Evolutionary conservation across 2,888 invertebrate species (phyloP), one percentile per base, ranked within the genome.

Genomic region (Drosophila monieri): DNA sequence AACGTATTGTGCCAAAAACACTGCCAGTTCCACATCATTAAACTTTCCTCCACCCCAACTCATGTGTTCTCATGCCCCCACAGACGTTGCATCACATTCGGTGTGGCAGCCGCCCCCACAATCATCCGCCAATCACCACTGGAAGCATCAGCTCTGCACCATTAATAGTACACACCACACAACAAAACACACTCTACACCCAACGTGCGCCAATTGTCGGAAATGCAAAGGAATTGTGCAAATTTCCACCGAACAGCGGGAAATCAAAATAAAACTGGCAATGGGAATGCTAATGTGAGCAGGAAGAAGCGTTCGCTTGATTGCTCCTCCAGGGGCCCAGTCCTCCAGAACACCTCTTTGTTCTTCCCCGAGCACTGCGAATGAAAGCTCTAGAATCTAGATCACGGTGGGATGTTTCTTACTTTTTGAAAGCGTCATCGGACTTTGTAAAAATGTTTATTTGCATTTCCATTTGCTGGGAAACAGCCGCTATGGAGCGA

Each of bases 191-290:
- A 14, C 3, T 2, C 14, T 32, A 32, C 10, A 12, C 49, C 64
- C 71, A 84, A 74, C 77, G 80, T 84, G 77, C 56, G 69, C 77
- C 74, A 70, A 77, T 74, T 77, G 79, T 62, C 67, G 57, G 57
- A 60, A 71, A 62, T 57, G 62, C 62, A 69, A 58, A 58, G 46
- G 43, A 69, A 69, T 57, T 57, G 69, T 54, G 49, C 18, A 65
- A 68, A 59, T 68, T 68, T 68, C 46, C 60, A 51, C 51, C 35
- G 60, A 71, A 43, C 25, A 60, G 62, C 21, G 46, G 35, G 23
- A 61, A 71, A 59, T 68, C 57, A 49, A 53, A 55, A 44, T 6
- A 32, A 18, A 35, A 39, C 21, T 15, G 23, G 35, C 37, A 52
- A 15, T 18, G n/a, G 15, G 2, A 30, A 30, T 30, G 15, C 2